Evolutionary conservation across 2,797 vertebrate species (phyloP), one percentile per base, ranked within the genome.

Genomic region (Poeciliopsis infans): DNA sequence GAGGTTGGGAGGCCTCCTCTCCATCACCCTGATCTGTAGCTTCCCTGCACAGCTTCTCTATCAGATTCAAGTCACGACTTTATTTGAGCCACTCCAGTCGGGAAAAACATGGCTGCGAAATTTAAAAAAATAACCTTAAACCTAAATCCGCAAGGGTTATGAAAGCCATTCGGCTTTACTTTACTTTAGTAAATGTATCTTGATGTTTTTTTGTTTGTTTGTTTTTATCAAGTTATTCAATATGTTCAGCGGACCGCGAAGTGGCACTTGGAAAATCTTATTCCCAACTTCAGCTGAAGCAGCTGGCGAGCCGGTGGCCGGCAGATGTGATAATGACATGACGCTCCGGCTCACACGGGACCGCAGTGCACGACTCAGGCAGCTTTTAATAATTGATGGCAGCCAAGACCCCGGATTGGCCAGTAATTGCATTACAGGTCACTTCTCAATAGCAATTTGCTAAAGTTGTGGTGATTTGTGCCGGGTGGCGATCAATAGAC

Each of bases 361-460:
- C 87, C 86, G 92, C 75, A 57, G 91, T 91, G 93, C 93, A n/a
- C 85, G 90, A 93, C 91, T 94, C 93, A 89, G 94, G 96, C 96
- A 94, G 95, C 94, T 94, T 97, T 98, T 98, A 98, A 98, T 98
- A 98, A 98, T 98, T 98, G 97, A 99, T 98, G 97, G 97, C 96
- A 97, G 96, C 96, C 96, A 95, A 97, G 93, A 91, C 92, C 92
- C 90, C 94, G 96, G 97, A 97, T 98, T 97, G 97, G 96, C 94
- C 96, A 95, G 97, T 99, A 97, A 99, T 98, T 98, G 97, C 96
- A 98, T 98, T 98, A 98, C 97, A 98, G 97, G 97, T 98, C 97
- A 98, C 97, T 97, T 98, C 97, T 99, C 97, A 99, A 98, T 98
- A 97, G 97, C 97, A 98, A 98, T 99, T 97, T 98, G 96, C 97